These are phyloP conservation scores for Nettapus auritus DNA, from an alignment of 2,113 vertebrate genomes.

Conservation along the genomic window DNA sequence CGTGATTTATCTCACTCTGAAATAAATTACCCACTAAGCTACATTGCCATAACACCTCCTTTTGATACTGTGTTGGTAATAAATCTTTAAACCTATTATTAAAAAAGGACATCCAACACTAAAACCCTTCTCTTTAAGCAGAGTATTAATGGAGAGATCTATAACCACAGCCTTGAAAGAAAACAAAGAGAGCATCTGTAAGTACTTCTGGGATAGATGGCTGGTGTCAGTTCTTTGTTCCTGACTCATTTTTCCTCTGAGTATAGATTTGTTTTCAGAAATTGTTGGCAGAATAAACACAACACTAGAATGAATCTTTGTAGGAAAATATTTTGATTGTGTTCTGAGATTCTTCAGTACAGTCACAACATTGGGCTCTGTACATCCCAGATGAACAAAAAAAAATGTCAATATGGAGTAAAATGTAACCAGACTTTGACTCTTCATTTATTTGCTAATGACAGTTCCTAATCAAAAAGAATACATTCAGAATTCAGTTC, in stretches of 20 bases:
- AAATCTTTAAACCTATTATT: conserved; percentile 13
- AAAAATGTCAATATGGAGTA: conserved; percentile 14
- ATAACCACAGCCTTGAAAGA: background rate
- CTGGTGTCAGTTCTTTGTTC: background rate
- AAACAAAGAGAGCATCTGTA: background rate
- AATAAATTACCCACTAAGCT: conserved; percentile 6
- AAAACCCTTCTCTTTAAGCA: background rate
- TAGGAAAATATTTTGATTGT: background rate
- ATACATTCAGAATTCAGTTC: conserved; percentile 45
- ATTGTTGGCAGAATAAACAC: background rate
- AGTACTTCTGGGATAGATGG: background rate
- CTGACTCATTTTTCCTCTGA: background rate
- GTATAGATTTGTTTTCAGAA: conserved; percentile 21
- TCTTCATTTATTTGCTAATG: conserved; percentile 58
- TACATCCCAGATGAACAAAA: background rate
- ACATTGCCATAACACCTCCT: background rate
- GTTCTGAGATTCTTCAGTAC: background rate
- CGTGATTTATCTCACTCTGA: background rate
- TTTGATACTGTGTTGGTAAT: background rate
- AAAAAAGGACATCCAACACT: background rate
- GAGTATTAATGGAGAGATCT: conserved; percentile 38
- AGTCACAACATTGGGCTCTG: background rate
- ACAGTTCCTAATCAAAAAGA: conserved; percentile 35
- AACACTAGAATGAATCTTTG: background rate
- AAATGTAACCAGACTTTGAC: background rate